Conservation (phyloP, 37 sponge, comb jelly and placozoan species). For the Tethya wilhelma region DNA sequence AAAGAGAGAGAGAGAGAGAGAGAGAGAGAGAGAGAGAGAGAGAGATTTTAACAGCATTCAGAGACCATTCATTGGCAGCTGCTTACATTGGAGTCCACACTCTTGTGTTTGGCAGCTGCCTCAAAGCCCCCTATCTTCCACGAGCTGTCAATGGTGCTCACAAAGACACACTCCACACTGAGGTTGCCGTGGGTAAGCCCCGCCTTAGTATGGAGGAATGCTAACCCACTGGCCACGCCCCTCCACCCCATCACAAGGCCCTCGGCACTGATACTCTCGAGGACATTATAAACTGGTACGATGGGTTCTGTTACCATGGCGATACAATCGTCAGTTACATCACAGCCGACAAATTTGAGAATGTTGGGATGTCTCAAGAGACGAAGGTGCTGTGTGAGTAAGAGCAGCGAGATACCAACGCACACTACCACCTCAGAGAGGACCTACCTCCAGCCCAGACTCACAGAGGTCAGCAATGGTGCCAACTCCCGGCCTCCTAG, state of each 20-base stretch:
- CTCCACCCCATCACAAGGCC: constrained; percentile 61
- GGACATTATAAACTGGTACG: constrained; percentile 19
- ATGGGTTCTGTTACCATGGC: constrained; percentile 61
- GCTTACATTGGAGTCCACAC: constrained; percentile 26
- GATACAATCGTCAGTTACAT: constrained; percentile 3
- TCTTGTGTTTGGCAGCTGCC: constrained; percentile 15
- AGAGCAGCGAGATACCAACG: background rate
- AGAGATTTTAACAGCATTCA: background rate
- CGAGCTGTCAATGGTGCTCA: constrained; percentile 20
- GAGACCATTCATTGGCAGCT: background rate
- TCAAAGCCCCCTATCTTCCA: constrained; percentile 81
- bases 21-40: background rate
- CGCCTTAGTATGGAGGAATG: constrained; percentile 65
- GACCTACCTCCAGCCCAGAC: constrained; percentile 20
- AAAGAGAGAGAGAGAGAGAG: background rate
- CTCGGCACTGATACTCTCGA: constrained; percentile 29
- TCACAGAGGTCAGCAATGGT: constrained; percentile 6
- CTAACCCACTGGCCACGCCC: constrained; percentile 51
- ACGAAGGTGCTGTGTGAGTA: constrained; percentile 52
- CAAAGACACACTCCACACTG: constrained; percentile 45
- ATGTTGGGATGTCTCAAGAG: constrained; percentile 79
- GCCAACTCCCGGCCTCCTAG: background rate
- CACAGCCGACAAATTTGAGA: constrained; percentile 59
- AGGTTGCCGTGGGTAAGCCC: constrained; percentile 63
- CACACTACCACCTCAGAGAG: background rate